Evolutionary conservation across 2,888 invertebrate genomes (phyloP).

Genomic region (Trichogramma dendrolimi): DNA sequence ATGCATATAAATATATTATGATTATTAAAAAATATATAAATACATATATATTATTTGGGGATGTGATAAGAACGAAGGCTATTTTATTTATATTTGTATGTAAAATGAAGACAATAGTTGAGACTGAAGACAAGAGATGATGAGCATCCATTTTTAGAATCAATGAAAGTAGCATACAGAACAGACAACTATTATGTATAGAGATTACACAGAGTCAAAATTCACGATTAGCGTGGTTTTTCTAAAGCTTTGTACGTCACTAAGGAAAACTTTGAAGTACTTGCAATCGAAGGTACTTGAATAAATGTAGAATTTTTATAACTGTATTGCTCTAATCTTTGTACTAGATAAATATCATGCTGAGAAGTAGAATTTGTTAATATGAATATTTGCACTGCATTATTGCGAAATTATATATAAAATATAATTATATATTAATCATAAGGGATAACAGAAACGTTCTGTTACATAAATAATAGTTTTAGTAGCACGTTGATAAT

Average conservation of each 20-base stretch:
- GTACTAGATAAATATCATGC: too few species aligned
- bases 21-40: constrained; percentile 3
- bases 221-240: constrained; percentile 1
- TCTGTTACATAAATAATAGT: constrained; percentile 18
- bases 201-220: constrained; percentile 19
- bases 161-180: too few species aligned
- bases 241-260: constrained; percentile 1
- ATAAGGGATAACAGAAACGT: constrained; percentile 1
- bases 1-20: not conserved
- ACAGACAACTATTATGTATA: not conserved
- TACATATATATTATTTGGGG: constrained; percentile 1
- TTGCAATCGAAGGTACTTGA: too few species aligned
- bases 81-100: not conserved
- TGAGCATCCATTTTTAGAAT: too few species aligned
- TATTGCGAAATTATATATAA: not conserved
- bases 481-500: constrained; percentile 18
- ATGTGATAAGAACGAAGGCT: not conserved
- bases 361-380: constrained; percentile 8
- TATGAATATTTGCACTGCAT: constrained; percentile 13
- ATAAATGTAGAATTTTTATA: too few species aligned
- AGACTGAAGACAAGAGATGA: too few species aligned
- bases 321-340: too few species aligned
- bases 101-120: not conserved
- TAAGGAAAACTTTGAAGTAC: constrained; percentile 2
- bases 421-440: constrained; percentile 8